A percentile compares a stretch with the other conserved stretches of the same genome.
Evolutionary conservation across 2,888 invertebrate species (phyloP).

Genomic region (Ariolimax columbianus): DNA sequence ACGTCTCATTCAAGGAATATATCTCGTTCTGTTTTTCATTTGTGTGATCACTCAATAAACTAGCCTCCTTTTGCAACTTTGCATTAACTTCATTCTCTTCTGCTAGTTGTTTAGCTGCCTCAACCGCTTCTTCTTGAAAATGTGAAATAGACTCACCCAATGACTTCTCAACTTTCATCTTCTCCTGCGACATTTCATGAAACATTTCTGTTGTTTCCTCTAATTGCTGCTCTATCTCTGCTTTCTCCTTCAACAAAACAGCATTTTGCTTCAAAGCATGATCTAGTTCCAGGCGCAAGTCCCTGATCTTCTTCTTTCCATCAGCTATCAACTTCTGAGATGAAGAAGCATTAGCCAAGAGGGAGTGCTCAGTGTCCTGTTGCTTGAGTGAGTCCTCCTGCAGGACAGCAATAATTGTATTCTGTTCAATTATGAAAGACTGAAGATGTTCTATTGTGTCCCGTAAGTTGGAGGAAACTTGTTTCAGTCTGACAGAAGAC

Average conservation of each 20-base stretch:
- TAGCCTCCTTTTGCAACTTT: conserved; percentile 13
- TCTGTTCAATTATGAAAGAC: conserved; percentile 48
- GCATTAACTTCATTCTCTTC: conserved; percentile 23
- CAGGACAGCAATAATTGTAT: conserved; percentile 42
- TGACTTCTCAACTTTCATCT: conserved; percentile 37
- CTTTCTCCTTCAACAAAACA: conserved; percentile 24
- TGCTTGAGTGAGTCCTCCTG: conserved; percentile 50
- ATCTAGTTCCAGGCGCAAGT: conserved; percentile 21
- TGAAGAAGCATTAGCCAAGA: conserved; percentile 38
- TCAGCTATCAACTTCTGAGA: conserved; percentile 40
- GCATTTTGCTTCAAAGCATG: conserved; percentile 12
- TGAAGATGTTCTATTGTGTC: conserved; percentile 42
- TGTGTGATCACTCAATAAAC: background rate
- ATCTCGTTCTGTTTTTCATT: conserved; percentile 22
- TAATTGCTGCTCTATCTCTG: conserved; percentile 31
- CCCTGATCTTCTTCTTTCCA: conserved; percentile 16
- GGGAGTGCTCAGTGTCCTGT: conserved; percentile 48
- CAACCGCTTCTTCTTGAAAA: conserved; percentile 30
- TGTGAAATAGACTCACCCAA: conserved; percentile 32
- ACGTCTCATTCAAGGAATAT: conserved; percentile 3
- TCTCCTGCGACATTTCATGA: conserved; percentile 46
- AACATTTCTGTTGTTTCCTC: conserved; percentile 39
- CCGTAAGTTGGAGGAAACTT: conserved; percentile 32
- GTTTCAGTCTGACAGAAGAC: conserved; percentile 46
- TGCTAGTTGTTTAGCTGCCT: conserved; percentile 15